phyloP scores from a whole-genome alignment of 1,140 invertebrate species.

The Caenorhabditis briggsae region DNA sequence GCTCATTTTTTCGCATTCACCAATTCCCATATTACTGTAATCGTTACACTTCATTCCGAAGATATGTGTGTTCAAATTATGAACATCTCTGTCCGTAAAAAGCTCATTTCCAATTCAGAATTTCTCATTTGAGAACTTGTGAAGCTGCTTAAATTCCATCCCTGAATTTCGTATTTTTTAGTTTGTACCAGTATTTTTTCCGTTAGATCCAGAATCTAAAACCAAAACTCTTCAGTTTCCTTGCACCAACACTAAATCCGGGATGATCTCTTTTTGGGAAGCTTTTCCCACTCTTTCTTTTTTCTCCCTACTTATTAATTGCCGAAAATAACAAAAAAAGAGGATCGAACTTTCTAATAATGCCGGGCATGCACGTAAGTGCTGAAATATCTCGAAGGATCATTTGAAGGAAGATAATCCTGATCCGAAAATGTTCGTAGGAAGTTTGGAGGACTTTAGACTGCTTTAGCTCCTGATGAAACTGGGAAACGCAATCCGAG shows the following conservation, averaged over 20 bases:
- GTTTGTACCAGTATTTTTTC: neutral
- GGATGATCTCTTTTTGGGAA: slow-evolving; percentile 9
- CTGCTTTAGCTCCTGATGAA: no score
- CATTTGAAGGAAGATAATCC: neutral
- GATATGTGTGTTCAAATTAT: neutral
- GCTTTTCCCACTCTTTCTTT: slow-evolving; percentile 23
- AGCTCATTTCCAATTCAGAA: neutral
- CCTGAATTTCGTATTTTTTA: neutral
- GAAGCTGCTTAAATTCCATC: neutral
- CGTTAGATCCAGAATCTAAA: no score
- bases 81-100: neutral
- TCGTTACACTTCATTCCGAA: no score
- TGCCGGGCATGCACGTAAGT: no score
- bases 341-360: neutral
- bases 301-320: neutral
- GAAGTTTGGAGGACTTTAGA: neutral
- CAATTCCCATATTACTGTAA: neutral
- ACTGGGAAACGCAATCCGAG: no score
- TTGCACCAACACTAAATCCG: slow-evolving; percentile 22
- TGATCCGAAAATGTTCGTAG: neutral
- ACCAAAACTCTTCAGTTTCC: neutral
- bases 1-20: no score
- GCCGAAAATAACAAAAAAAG: slow-evolving; percentile 9
- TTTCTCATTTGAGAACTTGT: neutral
- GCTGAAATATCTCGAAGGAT: no score